These are phyloP conservation scores for Hypselothyrea guttata DNA, from an alignment of 2,888 invertebrate species.

Conservation along the genomic window DNA sequence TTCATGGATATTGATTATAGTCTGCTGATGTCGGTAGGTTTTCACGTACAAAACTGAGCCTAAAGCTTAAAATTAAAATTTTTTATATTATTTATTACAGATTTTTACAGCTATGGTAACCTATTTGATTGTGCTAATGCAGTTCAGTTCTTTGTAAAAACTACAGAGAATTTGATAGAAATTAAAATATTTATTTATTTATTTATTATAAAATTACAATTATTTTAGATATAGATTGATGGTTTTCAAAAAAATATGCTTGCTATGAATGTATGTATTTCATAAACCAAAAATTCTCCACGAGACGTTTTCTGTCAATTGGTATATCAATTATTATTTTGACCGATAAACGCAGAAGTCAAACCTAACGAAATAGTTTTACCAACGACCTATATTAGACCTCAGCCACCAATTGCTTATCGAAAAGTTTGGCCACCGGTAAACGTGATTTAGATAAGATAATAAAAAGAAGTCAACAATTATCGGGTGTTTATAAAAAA, in stretches of 20 bases:
- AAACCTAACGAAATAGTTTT: neutral
- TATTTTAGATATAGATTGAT: too few species aligned
- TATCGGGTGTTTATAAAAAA: neutral
- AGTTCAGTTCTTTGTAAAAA: slow-evolving; percentile 64
- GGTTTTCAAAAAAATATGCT: too few species aligned
- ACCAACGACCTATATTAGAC: slow-evolving; percentile 19
- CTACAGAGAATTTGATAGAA: too few species aligned
- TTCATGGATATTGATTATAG: slow-evolving; percentile 69
- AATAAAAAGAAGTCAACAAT: neutral
- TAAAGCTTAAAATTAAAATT: neutral
- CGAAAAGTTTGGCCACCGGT: neutral
- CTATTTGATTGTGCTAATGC: slow-evolving; percentile 72
- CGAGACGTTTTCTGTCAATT: too few species aligned
- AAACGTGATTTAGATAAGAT: slow-evolving; percentile 32
- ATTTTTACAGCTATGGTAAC: slow-evolving; percentile 68
- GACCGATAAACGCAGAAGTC: neutral
- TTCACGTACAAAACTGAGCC: neutral
- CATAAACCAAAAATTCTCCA: too few species aligned
- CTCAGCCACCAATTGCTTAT: too few species aligned
- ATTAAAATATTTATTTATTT: too few species aligned
- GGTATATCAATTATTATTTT: too few species aligned
- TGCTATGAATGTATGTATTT: too few species aligned
- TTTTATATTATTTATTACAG: slow-evolving; percentile 28
- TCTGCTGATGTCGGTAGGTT: slow-evolving; percentile 68
- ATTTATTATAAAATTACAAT: too few species aligned